A percentile compares a stretch with the other conserved stretches of the same genome.
phyloP scores from a whole-genome alignment of 2,797 vertebrate genomes.

The Picus viridis region DNA sequence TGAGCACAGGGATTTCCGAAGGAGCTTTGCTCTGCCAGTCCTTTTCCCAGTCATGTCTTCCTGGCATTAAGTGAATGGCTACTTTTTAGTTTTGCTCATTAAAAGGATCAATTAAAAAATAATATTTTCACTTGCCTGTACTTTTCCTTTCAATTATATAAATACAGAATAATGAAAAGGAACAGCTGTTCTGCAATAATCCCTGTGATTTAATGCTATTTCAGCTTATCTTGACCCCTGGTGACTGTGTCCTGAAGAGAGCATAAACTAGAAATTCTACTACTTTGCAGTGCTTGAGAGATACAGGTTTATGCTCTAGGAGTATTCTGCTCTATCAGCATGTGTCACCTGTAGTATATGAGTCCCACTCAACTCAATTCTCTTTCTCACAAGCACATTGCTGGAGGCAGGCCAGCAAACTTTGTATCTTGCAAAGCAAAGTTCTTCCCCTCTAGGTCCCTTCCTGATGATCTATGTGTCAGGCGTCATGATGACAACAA shows the following conservation, averaged over 20 bases:
- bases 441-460: not conserved
- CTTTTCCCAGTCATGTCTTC: not conserved
- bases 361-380: not conserved
- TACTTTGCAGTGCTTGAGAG: not conserved
- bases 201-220: constrained; percentile 16
- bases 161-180: not conserved
- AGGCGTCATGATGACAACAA: not conserved
- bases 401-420: not conserved
- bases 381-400: not conserved
- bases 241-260: not conserved
- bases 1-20: not conserved
- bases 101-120: not conserved
- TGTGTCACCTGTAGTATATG: not conserved
- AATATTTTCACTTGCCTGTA: not conserved
- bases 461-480: not conserved
- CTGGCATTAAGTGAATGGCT: not conserved
- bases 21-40: not conserved
- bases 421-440: not conserved
- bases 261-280: not conserved
- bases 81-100: not conserved
- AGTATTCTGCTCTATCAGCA: not conserved
- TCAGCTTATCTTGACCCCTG: not conserved
- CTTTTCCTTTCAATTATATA: constrained; percentile 24
- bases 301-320: not conserved
- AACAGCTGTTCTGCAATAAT: not conserved